Evolutionary conservation across 1,140 invertebrate species (phyloP), one percentile per base, ranked within the genome.

Genomic region (Aethina tumida): DNA sequence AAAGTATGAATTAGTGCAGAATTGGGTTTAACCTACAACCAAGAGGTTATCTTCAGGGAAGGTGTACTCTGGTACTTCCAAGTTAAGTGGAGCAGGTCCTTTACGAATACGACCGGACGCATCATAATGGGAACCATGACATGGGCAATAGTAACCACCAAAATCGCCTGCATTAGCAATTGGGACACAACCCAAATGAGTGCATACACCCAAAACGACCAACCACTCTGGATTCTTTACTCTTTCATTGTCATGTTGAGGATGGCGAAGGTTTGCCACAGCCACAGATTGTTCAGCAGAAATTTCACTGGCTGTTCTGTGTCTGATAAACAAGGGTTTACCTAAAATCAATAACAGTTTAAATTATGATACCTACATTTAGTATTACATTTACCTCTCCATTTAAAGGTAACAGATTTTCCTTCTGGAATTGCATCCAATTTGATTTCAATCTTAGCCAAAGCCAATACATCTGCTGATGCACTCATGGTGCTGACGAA

Each of bases 71-170:
- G 96, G 96, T 15, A 99, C 80, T 68, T 99, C 93, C 8, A 99
- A 68, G 62, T 99, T 99, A 0, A 95, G 66, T 19, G 96, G 96
- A 19, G 96, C 96, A 6, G 96, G 96, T 36, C 97, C 97, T 73
- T 96, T 97, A 38, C 97, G 81, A 57, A 99, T 97, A 49, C 97
- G 76, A 4, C 96, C 97, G 30, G 93, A 94, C 3, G 84, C 84
- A 62, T 99, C 97, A 58, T 99, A 99, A 64, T 99, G 97, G 29
- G 94, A 98, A 30, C 96, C 96, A 59, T 99, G 97, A 63, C 97
- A 99, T 2, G 96, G 97, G 58, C 97, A 99, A 66, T 97, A 99
- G 58, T 97, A 99, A 30, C 97, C 97, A 29, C 68, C 69, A 64
- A 76, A 97, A 50, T 97, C 91, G 24, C 94, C 96, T 44, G 91